A percentile compares a stretch with the other conserved stretches of the same genome.
These are phyloP conservation scores for Platysternon megacephalum DNA, from an alignment of 2,113 vertebrate genomes.

Conservation along the genomic window DNA sequence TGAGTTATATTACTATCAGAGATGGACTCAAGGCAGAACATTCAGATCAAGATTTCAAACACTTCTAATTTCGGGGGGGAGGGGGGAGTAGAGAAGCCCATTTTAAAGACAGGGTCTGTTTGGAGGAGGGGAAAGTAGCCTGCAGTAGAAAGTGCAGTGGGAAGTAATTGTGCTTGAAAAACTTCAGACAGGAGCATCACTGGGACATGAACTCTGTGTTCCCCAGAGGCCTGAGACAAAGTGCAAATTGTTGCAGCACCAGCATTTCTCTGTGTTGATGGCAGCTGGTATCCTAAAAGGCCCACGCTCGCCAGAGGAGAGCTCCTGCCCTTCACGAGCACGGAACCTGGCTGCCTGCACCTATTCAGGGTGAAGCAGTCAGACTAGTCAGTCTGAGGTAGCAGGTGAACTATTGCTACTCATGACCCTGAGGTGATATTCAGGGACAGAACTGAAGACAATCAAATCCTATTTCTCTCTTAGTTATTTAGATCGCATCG, in stretches of 20 bases:
- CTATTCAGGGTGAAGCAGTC: neutral
- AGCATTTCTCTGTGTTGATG: neutral
- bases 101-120: neutral
- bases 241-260: neutral
- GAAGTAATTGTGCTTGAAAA: neutral
- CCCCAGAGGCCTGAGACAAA: neutral
- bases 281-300: neutral
- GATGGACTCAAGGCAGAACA: fast-evolving
- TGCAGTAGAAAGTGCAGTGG: neutral
- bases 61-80: fast-evolving
- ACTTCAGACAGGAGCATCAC: neutral
- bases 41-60: fast-evolving
- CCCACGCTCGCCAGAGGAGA: neutral
- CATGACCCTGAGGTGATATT: neutral
- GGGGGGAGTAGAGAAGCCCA: neutral
- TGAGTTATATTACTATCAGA: fast-evolving
- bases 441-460: neutral
- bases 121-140: neutral
- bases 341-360: neutral
- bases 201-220: neutral
- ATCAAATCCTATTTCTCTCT: neutral
- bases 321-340: neutral
- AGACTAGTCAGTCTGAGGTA: neutral
- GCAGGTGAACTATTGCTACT: neutral
- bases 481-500: neutral